Conservation (phyloP, 2,797 vertebrate genomes). For the Leptodactylus fallax region DNA sequence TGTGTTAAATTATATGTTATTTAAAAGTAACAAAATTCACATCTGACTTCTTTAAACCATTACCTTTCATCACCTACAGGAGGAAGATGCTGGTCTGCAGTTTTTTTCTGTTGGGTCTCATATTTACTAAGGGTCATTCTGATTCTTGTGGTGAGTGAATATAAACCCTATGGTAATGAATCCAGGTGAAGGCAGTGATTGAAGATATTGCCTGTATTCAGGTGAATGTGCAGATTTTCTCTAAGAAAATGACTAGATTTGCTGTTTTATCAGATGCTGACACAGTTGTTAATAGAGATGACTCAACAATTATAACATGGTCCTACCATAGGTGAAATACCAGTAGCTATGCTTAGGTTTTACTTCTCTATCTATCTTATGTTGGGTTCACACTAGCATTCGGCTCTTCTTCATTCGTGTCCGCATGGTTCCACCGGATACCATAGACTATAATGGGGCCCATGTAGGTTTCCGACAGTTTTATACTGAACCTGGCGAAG, state of each 20-base stretch:
- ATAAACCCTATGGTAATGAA: not conserved
- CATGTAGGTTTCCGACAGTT: too few species aligned
- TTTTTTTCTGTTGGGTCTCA: not conserved
- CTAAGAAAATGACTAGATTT: not conserved
- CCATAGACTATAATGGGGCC: too few species aligned
- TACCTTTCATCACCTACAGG: too few species aligned
- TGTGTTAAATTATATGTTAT: too few species aligned
- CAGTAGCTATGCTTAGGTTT: not conserved
- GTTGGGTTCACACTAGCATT: too few species aligned
- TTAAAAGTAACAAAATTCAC: too few species aligned
- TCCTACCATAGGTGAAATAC: not conserved
- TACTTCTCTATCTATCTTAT: too few species aligned
- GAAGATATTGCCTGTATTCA: not conserved
- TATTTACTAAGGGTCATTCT: not conserved
- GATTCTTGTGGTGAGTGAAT: conserved; percentile 24
- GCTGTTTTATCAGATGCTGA: not conserved
- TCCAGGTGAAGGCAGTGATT: not conserved
- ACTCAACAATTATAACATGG: not conserved
- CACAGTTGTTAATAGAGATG: not conserved
- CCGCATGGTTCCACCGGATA: too few species aligned
- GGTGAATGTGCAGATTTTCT: not conserved
- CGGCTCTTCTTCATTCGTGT: too few species aligned
- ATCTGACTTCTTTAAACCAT: too few species aligned
- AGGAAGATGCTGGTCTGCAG: not conserved
- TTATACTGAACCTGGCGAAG: too few species aligned